A percentile compares a stretch with the other conserved stretches of the same genome.
phyloP scores from a whole-genome alignment of 2,888 invertebrate genomes.

The Lomographa bimaculata region DNA sequence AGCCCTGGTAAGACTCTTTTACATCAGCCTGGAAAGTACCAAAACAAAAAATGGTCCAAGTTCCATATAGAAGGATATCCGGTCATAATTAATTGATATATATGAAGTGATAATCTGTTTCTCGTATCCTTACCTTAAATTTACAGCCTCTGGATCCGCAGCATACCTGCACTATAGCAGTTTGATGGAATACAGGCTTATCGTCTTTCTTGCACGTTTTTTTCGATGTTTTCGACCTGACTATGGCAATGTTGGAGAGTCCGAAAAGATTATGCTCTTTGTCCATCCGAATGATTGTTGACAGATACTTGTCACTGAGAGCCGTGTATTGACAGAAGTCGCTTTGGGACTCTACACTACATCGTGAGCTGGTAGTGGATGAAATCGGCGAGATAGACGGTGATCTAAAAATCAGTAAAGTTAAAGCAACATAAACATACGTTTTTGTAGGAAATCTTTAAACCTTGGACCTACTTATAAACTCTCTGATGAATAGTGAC shows the following conservation, averaged over 20 bases:
- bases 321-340: slow-evolving; percentile 35
- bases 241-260: slow-evolving; percentile 64
- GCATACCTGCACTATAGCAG: slow-evolving; percentile 71
- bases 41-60: too few relatives aligned
- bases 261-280: slow-evolving; percentile 76
- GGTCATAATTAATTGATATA: too few relatives aligned
- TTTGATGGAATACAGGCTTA: slow-evolving; percentile 67
- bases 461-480: too few relatives aligned
- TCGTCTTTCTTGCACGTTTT: slow-evolving; percentile 56
- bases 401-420: slow-evolving; percentile 12
- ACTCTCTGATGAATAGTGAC: too few relatives aligned
- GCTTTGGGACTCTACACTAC: slow-evolving; percentile 51
- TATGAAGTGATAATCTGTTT: too few relatives aligned
- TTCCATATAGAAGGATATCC: too few relatives aligned
- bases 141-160: slow-evolving; percentile 56
- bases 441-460: too few relatives aligned
- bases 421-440: too few relatives aligned
- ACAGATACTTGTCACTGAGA: slow-evolving; percentile 59
- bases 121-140: slow-evolving; percentile 57
- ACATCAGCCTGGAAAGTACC: too few relatives aligned
- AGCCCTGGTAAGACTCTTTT: too few relatives aligned
- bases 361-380: slow-evolving; percentile 49
- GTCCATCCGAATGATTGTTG: slow-evolving; percentile 69
- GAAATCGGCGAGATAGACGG: slow-evolving; percentile 12
- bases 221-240: slow-evolving; percentile 50